phyloP scores from a whole-genome alignment of 2,113 vertebrate genomes.

The Takifugu bimaculatus region DNA sequence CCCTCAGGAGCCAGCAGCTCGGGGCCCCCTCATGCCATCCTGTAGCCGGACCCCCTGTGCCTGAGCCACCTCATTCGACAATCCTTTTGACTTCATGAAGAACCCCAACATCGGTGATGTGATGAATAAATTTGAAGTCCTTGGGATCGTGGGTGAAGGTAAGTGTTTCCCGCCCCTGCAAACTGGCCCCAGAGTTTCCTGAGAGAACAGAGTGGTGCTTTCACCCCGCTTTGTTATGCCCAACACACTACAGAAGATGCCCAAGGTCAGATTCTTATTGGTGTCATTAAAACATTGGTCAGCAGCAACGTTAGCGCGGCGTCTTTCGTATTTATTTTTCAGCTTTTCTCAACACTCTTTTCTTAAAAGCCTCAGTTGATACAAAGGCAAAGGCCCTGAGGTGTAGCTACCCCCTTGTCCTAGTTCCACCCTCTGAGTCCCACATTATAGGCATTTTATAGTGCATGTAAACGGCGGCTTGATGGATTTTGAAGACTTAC shows the following conservation, averaged over 20 bases:
- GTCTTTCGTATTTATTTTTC: neutral
- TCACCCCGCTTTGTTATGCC: slow-evolving; percentile 17
- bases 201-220: slow-evolving; percentile 6
- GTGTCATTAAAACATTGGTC: no score
- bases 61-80: slow-evolving; percentile 56
- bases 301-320: neutral
- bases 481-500: slow-evolving; percentile 13
- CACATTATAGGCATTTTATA: slow-evolving; percentile 17
- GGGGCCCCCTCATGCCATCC: slow-evolving; percentile 37
- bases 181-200: neutral
- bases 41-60: slow-evolving; percentile 45
- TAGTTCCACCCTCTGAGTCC: slow-evolving; percentile 34
- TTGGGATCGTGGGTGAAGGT: slow-evolving; percentile 99
- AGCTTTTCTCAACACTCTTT: slow-evolving; percentile 9
- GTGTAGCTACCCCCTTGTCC: slow-evolving; percentile 47
- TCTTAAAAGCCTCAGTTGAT: slow-evolving; percentile 25
- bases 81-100: slow-evolving; percentile 96
- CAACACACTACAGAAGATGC: slow-evolving; percentile 5
- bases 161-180: slow-evolving; percentile 52
- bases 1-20: slow-evolving; percentile 37
- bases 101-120: slow-evolving; percentile 98
- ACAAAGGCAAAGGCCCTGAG: slow-evolving; percentile 41
- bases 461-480: slow-evolving; percentile 21
- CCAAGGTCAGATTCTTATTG: slow-evolving; percentile 10
- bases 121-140: slow-evolving; percentile 99